Percentiles rank a stretch among this genome's conserved stretches.
Evolutionary conservation across 1,140 invertebrate genomes (phyloP).

Genomic region (Drosophila bipectinata): DNA sequence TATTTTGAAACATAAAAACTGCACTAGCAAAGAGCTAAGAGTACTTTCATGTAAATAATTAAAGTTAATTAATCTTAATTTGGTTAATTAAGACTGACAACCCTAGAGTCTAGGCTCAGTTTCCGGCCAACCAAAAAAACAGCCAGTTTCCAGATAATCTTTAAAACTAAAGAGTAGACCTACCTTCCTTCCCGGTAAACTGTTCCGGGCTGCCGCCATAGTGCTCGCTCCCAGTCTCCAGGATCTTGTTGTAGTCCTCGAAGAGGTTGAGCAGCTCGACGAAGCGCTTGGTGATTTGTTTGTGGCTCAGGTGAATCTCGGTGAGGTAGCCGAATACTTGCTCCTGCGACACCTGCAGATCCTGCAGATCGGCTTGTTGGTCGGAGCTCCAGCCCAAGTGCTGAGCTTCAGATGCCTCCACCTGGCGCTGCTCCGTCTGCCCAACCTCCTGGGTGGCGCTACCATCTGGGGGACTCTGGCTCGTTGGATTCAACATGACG

Average conservation of each 20-base stretch:
- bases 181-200: slow-evolving; percentile 14
- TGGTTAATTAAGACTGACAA: neutral
- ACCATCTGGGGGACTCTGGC: slow-evolving; percentile 1
- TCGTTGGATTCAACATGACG: slow-evolving; percentile 7
- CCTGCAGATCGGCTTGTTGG: neutral
- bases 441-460: neutral
- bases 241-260: slow-evolving; percentile 49
- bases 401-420: neutral
- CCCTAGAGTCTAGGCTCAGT: neutral
- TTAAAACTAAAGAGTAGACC: neutral
- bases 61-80: too few relatives aligned
- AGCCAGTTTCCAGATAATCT: neutral
- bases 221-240: slow-evolving; percentile 28
- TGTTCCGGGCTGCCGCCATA: slow-evolving; percentile 12
- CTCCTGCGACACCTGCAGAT: too few relatives aligned
- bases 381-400: slow-evolving; percentile 42
- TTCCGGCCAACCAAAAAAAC: too few relatives aligned
- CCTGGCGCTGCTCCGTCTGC: neutral
- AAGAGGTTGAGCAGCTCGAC: slow-evolving; percentile 55
- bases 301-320: slow-evolving; percentile 56
- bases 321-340: slow-evolving; percentile 21
- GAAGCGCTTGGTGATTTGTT: slow-evolving; percentile 55
- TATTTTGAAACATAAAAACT: too few relatives aligned
- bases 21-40: too few relatives aligned
- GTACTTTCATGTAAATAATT: too few relatives aligned